These are phyloP conservation scores for Calameuta pallipes DNA, from an alignment of 2,888 invertebrate genomes.

Conservation along the genomic window DNA sequence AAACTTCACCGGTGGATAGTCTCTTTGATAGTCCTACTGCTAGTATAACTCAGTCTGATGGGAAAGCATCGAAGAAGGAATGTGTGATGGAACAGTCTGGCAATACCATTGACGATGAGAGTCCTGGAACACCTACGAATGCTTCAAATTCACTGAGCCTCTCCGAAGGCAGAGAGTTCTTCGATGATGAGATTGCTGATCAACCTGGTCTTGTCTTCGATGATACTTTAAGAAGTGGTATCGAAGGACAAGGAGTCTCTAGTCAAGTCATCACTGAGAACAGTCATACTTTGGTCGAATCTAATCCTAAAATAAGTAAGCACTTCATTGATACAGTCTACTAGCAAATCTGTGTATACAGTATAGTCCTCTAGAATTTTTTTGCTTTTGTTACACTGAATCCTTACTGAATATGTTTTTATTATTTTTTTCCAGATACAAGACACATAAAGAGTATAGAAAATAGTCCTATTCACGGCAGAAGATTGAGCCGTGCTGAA, in stretches of 20 bases:
- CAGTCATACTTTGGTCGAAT: constrained; percentile 59
- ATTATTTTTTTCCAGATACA: constrained; percentile 37
- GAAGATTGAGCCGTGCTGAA: constrained; percentile 72
- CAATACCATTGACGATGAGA: constrained; percentile 60
- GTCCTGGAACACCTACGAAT: constrained; percentile 84
- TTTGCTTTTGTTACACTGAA: neutral
- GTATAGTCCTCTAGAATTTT: neutral
- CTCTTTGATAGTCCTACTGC: constrained; percentile 77
- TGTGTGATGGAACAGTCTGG: constrained; percentile 64
- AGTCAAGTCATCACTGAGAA: constrained; percentile 56
- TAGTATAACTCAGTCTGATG: constrained; percentile 61
- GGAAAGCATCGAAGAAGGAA: constrained; percentile 66
- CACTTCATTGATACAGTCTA: constrained; percentile 3
- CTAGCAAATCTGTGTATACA: neutral
- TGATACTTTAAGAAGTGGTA: constrained; percentile 68
- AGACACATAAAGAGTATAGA: constrained; percentile 49
- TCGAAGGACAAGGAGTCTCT: constrained; percentile 34
- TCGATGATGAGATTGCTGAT: constrained; percentile 92
- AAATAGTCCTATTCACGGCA: constrained; percentile 59
- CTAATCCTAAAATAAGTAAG: constrained; percentile 57
- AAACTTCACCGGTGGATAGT: constrained; percentile 86
- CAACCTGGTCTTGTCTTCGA: constrained; percentile 87
- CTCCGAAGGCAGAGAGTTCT: constrained; percentile 85
- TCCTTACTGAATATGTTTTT: neutral
- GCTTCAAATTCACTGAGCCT: constrained; percentile 81